Evolutionary conservation across 2,888 invertebrate species (phyloP), one percentile per base, ranked within the genome.

Genomic region (Stenotaenia linearis): DNA sequence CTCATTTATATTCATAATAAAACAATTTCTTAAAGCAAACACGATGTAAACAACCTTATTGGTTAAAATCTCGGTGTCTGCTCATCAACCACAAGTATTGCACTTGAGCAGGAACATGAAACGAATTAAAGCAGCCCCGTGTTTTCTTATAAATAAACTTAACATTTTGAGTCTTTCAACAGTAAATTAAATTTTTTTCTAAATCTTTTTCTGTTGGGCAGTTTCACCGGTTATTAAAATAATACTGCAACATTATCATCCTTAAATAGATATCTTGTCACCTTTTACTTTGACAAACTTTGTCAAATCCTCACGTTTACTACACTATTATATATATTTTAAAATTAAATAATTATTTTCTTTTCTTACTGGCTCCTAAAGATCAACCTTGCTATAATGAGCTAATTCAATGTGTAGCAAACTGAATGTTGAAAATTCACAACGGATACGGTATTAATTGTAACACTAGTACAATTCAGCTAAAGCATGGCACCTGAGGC

Each of bases 401-500:
- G 56, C 56, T 56, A 56, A 56, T 56, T 56, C 56, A 56, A 56
- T 56, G 56, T 56, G 56, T 56, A 56, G 21, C 56, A 56, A 56
- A 56, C 23, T 56, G 56, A 56, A 56, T 56, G 56, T 23, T 56
- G 23, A 23, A 23, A 56, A n/a, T 18, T 21, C 23, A 56, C 56
- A 56, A 56, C 56, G 56, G 18, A 56, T 56, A 56, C n/a, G n/a
- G n/a, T n/a, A n/a, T 56, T 9, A 56, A 40, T 23, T 56, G 7
- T 56, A n/a, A 21, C 56, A 56, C 56, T 56, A 56, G 56, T 23
- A 56, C 56, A 18, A 56, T 21, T 56, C 56, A 18, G 56, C 32
- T 75, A 75, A 75, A 75, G 75, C 75, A 75, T 75, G 75, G 75
- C 75, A 75, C 75, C 75, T 75, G 75, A 75, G 75, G 75, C 75